Evolutionary conservation across 2,888 invertebrate genomes (phyloP), one percentile per base, ranked within the genome.

Genomic region (Dryomyza anilis): DNA sequence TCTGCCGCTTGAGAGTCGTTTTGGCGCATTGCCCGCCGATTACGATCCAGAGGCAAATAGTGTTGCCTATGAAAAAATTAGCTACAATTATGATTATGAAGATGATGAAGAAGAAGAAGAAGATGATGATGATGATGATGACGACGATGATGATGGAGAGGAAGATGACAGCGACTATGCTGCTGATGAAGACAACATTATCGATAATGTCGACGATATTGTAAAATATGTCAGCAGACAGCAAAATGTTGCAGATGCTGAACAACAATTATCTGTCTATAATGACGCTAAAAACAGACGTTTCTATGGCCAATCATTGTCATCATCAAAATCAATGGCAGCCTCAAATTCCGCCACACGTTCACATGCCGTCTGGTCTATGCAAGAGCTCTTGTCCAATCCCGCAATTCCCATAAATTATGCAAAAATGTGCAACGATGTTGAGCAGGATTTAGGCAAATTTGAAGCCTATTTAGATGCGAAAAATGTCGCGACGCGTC

Each of bases 1-100:
- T 80, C 87, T 87, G 76, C 93, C 93, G 29, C 67, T 82, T 12
- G 80, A 82, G 33, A 74, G 73, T 52, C 72, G 73, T 21, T 70
- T 73, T 65, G 60, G 70, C 58, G 16, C 68, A 67, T 7, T 61
- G 52, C 33, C 68, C 66, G 48, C 66, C 67, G 73, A 71, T 25
- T 79, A 78, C 50, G 80, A 81, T 68, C 74, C 79, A 2, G 80
- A 81, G 56, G 75, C 78, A 25, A 78, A 79, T 74, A 74, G 74
- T 4, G 74, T 73, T 70, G 71, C 73, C 63, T 73, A 72, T 67
- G 69, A 75, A 19, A 73, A 73, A 53, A 68, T 73, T 69, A 64
- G 75, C 63, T 70, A 73, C 6, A 76, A 79, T 14, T 74, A 73
- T 68, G 68, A 72, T 4, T 72, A 75, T 30, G 74, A 79, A 65